Conservation (phyloP, 2,797 vertebrate genomes). For the Melanitta fusca region DNA sequence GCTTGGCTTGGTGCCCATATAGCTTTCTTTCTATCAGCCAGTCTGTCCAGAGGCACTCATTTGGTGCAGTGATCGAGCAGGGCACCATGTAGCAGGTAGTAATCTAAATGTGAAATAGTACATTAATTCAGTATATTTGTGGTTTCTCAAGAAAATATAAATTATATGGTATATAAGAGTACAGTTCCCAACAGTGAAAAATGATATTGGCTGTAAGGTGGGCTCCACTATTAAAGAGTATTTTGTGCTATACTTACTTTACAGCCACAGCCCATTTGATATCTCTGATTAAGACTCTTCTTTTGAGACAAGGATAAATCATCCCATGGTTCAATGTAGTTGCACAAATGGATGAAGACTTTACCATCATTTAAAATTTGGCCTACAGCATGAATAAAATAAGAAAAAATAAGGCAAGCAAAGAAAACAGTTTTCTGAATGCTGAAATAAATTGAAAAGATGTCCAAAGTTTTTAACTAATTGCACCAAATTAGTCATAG, state of each 20-base stretch:
- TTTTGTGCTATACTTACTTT: conserved; percentile 82
- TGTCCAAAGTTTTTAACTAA: background rate
- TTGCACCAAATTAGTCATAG: background rate
- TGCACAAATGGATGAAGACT: conserved; percentile 90
- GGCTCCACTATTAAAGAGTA: background rate
- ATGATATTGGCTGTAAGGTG: background rate
- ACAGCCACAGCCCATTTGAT: conserved; percentile 93
- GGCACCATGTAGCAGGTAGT: conserved; percentile 87
- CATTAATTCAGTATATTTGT: background rate
- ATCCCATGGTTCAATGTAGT: conserved; percentile 91
- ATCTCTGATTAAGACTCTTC: conserved; percentile 92
- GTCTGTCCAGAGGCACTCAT: conserved; percentile 93
- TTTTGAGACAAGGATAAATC: conserved; percentile 89
- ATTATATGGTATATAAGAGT: background rate
- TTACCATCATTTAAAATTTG: conserved; percentile 88
- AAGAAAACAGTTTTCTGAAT: background rate
- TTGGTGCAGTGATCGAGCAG: conserved; percentile 83
- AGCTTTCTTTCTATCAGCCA: conserved; percentile 88
- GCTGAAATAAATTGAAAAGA: background rate
- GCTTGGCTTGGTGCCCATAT: conserved; percentile 87
- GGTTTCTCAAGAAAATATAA: background rate
- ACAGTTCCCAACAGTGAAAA: background rate
- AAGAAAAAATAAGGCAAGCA: background rate
- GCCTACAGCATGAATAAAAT: conserved; percentile 76
- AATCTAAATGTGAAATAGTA: conserved; percentile 81